phyloP scores from a whole-genome alignment of 2,113 vertebrate genomes.

The Onychostoma macrolepis region DNA sequence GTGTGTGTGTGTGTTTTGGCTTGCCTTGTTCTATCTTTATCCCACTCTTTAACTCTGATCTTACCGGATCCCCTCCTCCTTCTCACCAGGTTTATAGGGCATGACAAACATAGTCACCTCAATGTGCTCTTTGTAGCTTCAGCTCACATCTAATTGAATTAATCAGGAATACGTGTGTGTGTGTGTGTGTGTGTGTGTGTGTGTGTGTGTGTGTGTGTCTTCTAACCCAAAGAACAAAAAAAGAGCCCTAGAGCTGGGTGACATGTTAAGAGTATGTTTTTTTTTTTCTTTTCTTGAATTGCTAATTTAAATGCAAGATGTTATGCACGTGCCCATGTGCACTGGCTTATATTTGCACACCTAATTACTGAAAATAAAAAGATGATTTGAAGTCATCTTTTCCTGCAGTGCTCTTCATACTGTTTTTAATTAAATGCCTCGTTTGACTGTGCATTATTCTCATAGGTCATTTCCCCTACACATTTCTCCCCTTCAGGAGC shows the following conservation, averaged over 20 bases:
- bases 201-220: conserved; percentile 42
- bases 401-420: conserved; percentile 32
- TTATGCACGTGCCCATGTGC: conserved; percentile 41
- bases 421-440: conserved; percentile 52
- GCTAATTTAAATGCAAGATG: conserved; percentile 43
- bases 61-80: background rate
- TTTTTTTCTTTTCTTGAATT: conserved; percentile 19
- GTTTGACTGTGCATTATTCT: conserved; percentile 54
- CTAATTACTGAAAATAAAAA: conserved; percentile 21
- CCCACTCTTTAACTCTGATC: background rate
- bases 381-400: conserved; percentile 7
- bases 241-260: conserved; percentile 47
- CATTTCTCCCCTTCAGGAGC: conserved; percentile 48
- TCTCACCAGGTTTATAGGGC: conserved; percentile 58
- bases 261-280: conserved; percentile 44
- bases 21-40: background rate
- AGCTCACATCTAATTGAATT: conserved; percentile 65
- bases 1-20: background rate
- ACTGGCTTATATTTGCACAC: conserved; percentile 42
- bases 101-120: conserved; percentile 64
- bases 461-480: conserved; percentile 53
- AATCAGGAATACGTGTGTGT: conserved; percentile 45
- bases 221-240: conserved; percentile 50
- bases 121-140: conserved; percentile 60
- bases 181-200: conserved; percentile 23